Percentiles rank a stretch among this genome's conserved stretches.
Evolutionary conservation across 2,113 vertebrate species (phyloP).

Genomic region (Catagonus wagneri): DNA sequence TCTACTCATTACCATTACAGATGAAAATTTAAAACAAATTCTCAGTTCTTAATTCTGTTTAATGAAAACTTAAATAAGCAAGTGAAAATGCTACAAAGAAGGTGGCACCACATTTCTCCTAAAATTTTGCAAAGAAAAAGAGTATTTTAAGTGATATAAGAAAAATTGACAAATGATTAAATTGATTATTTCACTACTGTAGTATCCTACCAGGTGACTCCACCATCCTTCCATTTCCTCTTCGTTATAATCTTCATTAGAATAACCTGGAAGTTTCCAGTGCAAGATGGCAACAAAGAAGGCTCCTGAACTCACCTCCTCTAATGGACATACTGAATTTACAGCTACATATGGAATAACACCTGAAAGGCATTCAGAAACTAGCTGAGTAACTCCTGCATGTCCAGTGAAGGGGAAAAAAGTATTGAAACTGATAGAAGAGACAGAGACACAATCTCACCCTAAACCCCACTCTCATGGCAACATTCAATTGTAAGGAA

Average conservation of each 20-base stretch:
- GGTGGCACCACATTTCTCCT: not conserved
- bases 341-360: not conserved
- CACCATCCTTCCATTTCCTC: not conserved
- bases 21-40: not conserved
- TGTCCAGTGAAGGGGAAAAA: not conserved
- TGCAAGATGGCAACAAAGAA: not conserved
- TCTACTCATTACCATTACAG: not conserved
- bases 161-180: not conserved
- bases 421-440: not conserved
- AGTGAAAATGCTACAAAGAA: not conserved
- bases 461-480: not conserved
- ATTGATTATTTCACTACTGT: not conserved
- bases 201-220: not conserved
- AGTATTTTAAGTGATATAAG: not conserved
- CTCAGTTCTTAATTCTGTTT: not conserved
- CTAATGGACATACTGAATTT: not conserved
- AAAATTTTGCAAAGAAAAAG: not conserved
- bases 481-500: not conserved
- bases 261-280: not conserved
- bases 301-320: not conserved
- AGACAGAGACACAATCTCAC: not conserved
- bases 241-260: not conserved
- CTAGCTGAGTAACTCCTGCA: not conserved
- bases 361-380: not conserved
- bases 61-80: not conserved